Conservation (phyloP, 2,888 invertebrate species). For the Brachycybe producta region DNA sequence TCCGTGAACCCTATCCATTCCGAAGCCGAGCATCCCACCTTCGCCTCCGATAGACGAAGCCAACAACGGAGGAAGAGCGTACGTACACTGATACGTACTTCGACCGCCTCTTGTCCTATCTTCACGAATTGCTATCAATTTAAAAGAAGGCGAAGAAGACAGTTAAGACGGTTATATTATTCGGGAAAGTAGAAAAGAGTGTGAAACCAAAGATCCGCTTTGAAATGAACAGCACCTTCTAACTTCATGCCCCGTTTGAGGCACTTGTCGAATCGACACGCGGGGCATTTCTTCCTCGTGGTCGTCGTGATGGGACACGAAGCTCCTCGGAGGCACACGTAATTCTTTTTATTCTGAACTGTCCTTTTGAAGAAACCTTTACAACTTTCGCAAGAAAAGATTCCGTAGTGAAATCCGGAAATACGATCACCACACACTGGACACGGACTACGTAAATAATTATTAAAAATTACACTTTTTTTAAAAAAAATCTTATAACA, state of each 20-base stretch:
- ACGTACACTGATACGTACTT: constrained; percentile 90
- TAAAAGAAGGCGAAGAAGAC: constrained; percentile 13
- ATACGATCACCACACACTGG: constrained; percentile 93
- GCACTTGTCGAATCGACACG: constrained; percentile 92
- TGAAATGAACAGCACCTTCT: constrained; percentile 49
- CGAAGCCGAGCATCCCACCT: neutral
- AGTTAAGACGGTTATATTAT: neutral
- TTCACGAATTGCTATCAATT: constrained; percentile 63
- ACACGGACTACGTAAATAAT: constrained; percentile 61
- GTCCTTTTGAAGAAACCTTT: constrained; percentile 97
- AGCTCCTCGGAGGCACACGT: constrained; percentile 80
- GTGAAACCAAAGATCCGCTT: neutral
- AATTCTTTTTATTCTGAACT: constrained; percentile 95
- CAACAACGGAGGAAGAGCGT: constrained; percentile 55
- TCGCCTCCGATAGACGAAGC: constrained; percentile 5
- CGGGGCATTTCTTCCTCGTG: constrained; percentile 91
- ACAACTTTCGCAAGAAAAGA: constrained; percentile 94
- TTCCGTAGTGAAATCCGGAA: constrained; percentile 94
- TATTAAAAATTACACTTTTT: too few relatives aligned
- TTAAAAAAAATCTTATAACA: constrained; percentile 9
- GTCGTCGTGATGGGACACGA: constrained; percentile 84
- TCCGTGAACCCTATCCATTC: constrained; percentile 21
- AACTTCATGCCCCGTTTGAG: constrained; percentile 91
- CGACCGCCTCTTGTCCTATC: constrained; percentile 90
- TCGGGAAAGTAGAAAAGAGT: neutral